These are phyloP conservation scores for Melanchra persicariae DNA, from an alignment of 2,888 invertebrate genomes.

Conservation along the genomic window DNA sequence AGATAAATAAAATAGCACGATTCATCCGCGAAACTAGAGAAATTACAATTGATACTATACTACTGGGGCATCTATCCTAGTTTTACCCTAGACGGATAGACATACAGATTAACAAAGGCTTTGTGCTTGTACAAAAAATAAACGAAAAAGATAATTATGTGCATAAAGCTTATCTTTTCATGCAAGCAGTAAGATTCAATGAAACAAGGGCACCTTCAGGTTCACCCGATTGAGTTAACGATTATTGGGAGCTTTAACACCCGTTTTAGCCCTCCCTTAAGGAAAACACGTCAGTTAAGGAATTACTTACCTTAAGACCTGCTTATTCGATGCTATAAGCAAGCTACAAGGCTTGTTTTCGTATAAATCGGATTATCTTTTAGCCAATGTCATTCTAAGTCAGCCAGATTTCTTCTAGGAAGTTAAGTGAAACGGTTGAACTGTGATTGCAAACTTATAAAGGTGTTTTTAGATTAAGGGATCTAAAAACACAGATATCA, in stretches of 20 bases:
- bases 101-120: background rate
- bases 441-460: no score
- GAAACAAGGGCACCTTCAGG: slow-evolving; percentile 50
- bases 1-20: no score
- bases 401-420: background rate
- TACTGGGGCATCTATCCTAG: no score
- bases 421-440: no score
- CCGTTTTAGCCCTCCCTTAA: slow-evolving; percentile 37
- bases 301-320: slow-evolving; percentile 29
- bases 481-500: no score
- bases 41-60: no score
- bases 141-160: slow-evolving; percentile 15
- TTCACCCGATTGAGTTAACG: slow-evolving; percentile 62
- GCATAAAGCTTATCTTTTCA: slow-evolving; percentile 43
- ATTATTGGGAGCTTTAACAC: slow-evolving; percentile 59
- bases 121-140: background rate
- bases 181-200: slow-evolving; percentile 59
- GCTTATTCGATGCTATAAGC: slow-evolving; percentile 12
- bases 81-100: no score
- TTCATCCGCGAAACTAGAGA: no score
- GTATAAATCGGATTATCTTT: background rate
- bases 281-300: slow-evolving; percentile 43
- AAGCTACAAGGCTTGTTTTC: background rate
- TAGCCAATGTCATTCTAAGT: background rate
- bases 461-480: no score